Base-by-base conservation (phyloP, 2,113 vertebrate genomes). In the Caloenas nicobarica region DNA sequence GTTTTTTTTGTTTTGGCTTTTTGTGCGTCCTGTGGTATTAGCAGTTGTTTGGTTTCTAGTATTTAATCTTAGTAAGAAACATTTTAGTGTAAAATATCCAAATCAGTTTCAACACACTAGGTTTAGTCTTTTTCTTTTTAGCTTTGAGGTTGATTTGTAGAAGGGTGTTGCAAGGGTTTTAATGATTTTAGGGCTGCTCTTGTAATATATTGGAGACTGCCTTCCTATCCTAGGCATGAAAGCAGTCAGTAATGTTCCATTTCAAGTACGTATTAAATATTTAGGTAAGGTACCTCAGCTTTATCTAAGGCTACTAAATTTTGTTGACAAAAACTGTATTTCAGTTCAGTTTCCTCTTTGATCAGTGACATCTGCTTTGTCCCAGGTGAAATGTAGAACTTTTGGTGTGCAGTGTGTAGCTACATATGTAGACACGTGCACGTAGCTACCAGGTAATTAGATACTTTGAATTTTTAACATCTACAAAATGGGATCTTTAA, bases 1-100 rank as follows among this genome's bases (percentile, higher is more conserved):
- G 18, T 18, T 46, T 44, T 8, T 13, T 53, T 36, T 0, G 1
- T 14, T 16, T 50, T 50, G 2, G 2, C 11, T 48, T 19, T 23
- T 42, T 73, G 83, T 84, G 8, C 9, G 33, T 92, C 46, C 17
- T 56, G 13, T 48, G 26, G 2, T 93, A 29, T 60, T 54, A 70
- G 29, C 36, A 48, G 13, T 80, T 78, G 26, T 1, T 77, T 70
- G 14, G 9, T 86, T 74, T 81, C 42, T 60, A 28, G 22, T 53
- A 31, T 77, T 85, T 89, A 42, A 44, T 80, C 16, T 87, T 68
- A 34, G n/a, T 64, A 36, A 82, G 60, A 70, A 82, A 36, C 36
- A 48, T 28, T 42, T 80, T 62, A 83, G 24, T 0, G 0, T 81
- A 71, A 78, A 88, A 62, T 82, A 44, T 5, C 16, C 54, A 66